Evolutionary conservation across 2,888 invertebrate species (phyloP), one percentile per base, ranked within the genome.

Genomic region (Eristalis pertinax): DNA sequence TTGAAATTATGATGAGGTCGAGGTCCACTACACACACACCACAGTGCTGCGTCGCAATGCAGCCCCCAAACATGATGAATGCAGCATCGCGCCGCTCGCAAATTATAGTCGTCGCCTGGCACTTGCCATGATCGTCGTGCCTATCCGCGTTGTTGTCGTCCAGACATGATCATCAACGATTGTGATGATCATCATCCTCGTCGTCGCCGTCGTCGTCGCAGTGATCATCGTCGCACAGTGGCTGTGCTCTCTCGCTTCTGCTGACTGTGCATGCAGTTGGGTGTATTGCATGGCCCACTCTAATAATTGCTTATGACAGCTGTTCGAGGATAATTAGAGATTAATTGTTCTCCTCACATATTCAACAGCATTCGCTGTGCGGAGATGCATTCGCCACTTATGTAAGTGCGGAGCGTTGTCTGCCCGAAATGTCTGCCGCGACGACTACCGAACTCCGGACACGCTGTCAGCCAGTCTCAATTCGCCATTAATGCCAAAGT

Each of bases 241-340:
- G 84, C 68, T 62, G 76, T 74, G 56, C 56, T 22, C 62, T 68
- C 72, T 77, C 50, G 32, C 63, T n/a, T n/a, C n/a, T n/a, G n/a
- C n/a, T n/a, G n/a, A n/a, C n/a, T n/a, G n/a, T n/a, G n/a, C n/a
- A n/a, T n/a, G n/a, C n/a, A n/a, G n/a, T n/a, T 84, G 8, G 13
- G 43, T 68, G 88, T 88, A 77, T 86, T 83, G 32, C 73, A 85
- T 87, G 84, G 77, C 86, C 89, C 89, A 90, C 73, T 87, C 84
- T 84, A 84, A 87, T 89, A 89, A 89, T 89, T 91, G 91, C 90
- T 89, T 90, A 87, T 91, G 92, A 92, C 92, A 92, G 91, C 92
- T 91, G 91, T 90, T 92, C 91, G 91, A 89, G 90, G 91, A 91
- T 92, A 92, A 92, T 92, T 92, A 92, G 92, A 92, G 92, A 92